These are phyloP conservation scores for Piprites chloris DNA, from an alignment of 2,113 vertebrate species.

Conservation along the genomic window DNA sequence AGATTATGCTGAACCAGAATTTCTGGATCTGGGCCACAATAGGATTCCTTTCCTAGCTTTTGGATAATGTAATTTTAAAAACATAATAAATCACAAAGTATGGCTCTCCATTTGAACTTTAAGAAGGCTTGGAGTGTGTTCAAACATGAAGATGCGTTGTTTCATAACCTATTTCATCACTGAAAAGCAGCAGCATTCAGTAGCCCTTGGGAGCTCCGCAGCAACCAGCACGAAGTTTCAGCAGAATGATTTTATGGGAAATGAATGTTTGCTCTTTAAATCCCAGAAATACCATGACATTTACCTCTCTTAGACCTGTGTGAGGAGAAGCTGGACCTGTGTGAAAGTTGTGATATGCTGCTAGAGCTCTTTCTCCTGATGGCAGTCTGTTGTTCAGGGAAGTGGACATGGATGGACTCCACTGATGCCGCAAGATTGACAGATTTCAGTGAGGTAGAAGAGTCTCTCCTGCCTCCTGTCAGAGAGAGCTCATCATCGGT, in stretches of 20 bases:
- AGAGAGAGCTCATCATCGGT: slow-evolving; percentile 83
- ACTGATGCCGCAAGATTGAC: slow-evolving; percentile 84
- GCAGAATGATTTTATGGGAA: background rate
- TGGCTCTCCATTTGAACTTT: slow-evolving; percentile 6
- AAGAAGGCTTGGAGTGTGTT: background rate
- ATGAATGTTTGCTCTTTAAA: background rate
- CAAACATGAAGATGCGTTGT: background rate
- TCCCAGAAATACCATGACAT: background rate
- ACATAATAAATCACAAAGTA: slow-evolving; percentile 21
- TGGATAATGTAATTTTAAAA: background rate
- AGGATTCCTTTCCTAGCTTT: slow-evolving; percentile 20
- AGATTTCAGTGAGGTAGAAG: slow-evolving; percentile 82
- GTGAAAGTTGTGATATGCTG: slow-evolving; percentile 81
- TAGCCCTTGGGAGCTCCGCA: background rate
- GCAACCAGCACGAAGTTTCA: background rate
- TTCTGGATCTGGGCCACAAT: background rate
- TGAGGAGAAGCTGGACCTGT: slow-evolving; percentile 83
- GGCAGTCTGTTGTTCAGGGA: slow-evolving; percentile 79
- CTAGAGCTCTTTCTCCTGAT: slow-evolving; percentile 86
- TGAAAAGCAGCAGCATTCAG: background rate
- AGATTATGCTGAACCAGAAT: background rate
- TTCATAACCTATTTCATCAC: background rate
- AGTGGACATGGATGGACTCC: slow-evolving; percentile 85
- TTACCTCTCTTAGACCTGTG: slow-evolving; percentile 88
- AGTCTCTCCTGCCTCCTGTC: slow-evolving; percentile 75